Base-by-base conservation (phyloP, 2,888 invertebrate species). In the Anticlea derivata region DNA sequence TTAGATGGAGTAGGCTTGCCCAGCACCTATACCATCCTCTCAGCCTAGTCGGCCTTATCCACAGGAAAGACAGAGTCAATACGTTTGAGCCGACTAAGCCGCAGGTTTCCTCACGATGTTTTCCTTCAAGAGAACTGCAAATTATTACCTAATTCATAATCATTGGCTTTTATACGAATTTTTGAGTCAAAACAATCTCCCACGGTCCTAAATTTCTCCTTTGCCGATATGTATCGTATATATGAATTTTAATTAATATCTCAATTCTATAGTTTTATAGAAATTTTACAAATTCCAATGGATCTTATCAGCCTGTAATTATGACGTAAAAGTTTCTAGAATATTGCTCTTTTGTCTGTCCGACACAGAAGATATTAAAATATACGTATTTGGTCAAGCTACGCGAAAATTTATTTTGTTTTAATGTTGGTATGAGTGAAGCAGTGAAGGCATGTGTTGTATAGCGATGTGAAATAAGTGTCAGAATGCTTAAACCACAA, bases 191-290 rank as follows among this genome's bases (percentile, higher is more conserved):
- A 31, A 31, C 4, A 13, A 8, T 27, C 6, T 40, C 45, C 7
- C 37, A 45, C 44, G 35, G 20, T 10, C 35, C 26, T 44, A 7
- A 20, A 26, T 34, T 34, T 44, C 29, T 30, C 7, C 24, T 39
- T 11, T n/a, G 17, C 34, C 29, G 30, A 38, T 46, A 24, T 7
- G 30, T 29, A 37, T 30, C 45, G 37, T 24, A 37, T 45, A n/a
- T 23, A 46, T 46, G 7, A 46, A 37, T 46, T 37, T 30, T 22
- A 29, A 45, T 37, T 12, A 45, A 37, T 13, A 13, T 30, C 45
- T 45, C 37, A 8, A 37, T 23, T 30, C 13, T 7, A 13, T 13
- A 31, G 6, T 30, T 30, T 24, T 11, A 24, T 24, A 41, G 23
- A 30, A 31, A 41, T 31, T 31, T 23, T 24, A 24, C 23, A 24